These are phyloP conservation scores for Loriculus beryllinus DNA, from an alignment of 2,797 vertebrate species.

Conservation along the genomic window DNA sequence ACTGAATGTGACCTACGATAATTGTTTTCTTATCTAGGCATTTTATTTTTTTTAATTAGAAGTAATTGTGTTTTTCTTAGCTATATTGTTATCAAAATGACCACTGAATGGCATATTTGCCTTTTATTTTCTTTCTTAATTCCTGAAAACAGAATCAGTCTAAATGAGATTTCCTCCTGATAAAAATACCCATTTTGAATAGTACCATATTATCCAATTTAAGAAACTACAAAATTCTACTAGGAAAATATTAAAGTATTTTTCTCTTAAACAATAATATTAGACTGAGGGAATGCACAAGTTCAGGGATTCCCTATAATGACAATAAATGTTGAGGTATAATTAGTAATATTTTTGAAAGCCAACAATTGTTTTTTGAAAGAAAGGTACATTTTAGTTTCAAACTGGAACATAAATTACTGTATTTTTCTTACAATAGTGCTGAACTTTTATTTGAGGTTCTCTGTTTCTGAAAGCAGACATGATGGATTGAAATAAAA, in stretches of 20 bases:
- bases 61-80: neutral
- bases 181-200: conserved; percentile 18
- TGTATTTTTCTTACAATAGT: conserved; percentile 81
- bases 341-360: conserved; percentile 80
- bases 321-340: conserved; percentile 72
- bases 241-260: conserved; percentile 10
- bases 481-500: conserved; percentile 85
- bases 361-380: conserved; percentile 75
- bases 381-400: conserved; percentile 75
- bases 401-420: conserved; percentile 79
- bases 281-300: conserved; percentile 64
- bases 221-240: conserved; percentile 36
- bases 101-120: neutral
- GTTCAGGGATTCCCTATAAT: conserved; percentile 68
- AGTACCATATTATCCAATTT: neutral
- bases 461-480: conserved; percentile 80
- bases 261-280: conserved; percentile 38
- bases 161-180: neutral
- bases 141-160: neutral
- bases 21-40: neutral
- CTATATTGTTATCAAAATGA: neutral
- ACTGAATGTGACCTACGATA: neutral
- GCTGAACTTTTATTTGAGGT: conserved; percentile 81
- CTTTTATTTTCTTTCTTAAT: neutral
- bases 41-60: neutral